phyloP scores from a whole-genome alignment of 2,797 vertebrate genomes.

The Petrocephalus schoutedeni region DNA sequence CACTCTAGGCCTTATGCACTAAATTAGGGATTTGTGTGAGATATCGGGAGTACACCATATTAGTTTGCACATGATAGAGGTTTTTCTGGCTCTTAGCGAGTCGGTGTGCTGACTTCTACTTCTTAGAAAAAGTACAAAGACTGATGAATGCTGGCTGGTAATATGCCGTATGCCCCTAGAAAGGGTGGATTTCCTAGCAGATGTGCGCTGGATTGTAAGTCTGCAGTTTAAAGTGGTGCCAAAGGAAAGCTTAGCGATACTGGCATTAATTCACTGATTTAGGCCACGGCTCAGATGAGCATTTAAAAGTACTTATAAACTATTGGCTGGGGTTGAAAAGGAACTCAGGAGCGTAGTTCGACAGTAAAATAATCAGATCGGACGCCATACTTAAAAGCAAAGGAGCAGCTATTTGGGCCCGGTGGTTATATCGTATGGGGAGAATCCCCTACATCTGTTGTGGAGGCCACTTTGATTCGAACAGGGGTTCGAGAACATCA shows the following conservation, averaged over 20 bases:
- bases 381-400: neutral
- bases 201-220: constrained; percentile 22
- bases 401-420: neutral
- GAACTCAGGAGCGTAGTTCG: neutral
- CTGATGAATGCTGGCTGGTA: neutral
- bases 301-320: constrained; percentile 19
- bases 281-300: constrained; percentile 14
- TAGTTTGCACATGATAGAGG: neutral
- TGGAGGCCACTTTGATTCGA: constrained; percentile 10
- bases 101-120: neutral
- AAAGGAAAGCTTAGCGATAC: constrained; percentile 15
- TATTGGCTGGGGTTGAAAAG: constrained; percentile 10
- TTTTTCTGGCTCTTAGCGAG: neutral
- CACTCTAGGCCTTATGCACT: neutral
- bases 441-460: constrained; percentile 8
- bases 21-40: neutral
- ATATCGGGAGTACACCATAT: neutral
- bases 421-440: neutral
- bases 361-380: neutral
- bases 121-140: constrained; percentile 1
- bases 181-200: constrained; percentile 24
- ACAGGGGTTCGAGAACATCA: neutral
- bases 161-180: neutral
- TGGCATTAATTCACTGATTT: constrained; percentile 23
- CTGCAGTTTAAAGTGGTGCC: constrained; percentile 21